These are phyloP conservation scores for Dicycla oo DNA, from an alignment of 2,888 invertebrate genomes.

Conservation along the genomic window DNA sequence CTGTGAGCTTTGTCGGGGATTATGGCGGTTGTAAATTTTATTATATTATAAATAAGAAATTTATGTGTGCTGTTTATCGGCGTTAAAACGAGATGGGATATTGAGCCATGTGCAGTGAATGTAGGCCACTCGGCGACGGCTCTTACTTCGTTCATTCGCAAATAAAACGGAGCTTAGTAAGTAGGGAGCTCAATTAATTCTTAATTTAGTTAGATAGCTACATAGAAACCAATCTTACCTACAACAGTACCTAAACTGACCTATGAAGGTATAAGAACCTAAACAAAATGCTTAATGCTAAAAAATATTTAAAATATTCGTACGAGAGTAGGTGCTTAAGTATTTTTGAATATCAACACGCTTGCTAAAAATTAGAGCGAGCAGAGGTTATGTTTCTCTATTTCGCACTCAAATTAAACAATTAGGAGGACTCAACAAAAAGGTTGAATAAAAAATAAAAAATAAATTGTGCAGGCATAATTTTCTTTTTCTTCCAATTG, in stretches of 20 bases:
- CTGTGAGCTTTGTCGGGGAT: conserved; percentile 75
- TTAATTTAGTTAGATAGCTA: neutral
- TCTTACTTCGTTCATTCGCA: neutral
- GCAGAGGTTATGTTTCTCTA: too few relatives aligned
- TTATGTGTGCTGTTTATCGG: conserved; percentile 80
- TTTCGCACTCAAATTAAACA: neutral
- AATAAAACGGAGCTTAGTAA: conserved; percentile 24
- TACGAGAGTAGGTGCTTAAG: neutral
- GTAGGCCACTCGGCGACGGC: conserved; percentile 51
- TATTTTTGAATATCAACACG: neutral
- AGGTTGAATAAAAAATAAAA: conserved; percentile 4
- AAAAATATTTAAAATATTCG: neutral
- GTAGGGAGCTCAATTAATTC: conserved; percentile 14
- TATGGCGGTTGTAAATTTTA: conserved; percentile 86
- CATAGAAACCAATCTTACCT: neutral
- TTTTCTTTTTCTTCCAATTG: conserved; percentile 32
- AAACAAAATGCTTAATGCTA: too few relatives aligned
- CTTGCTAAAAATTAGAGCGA: neutral
- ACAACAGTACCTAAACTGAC: neutral
- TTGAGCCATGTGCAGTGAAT: conserved; percentile 64
- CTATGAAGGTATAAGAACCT: neutral
- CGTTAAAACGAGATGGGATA: conserved; percentile 69
- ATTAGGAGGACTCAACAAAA: neutral
- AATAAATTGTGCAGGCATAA: conserved; percentile 8
- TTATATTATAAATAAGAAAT: conserved; percentile 87